phyloP scores from a whole-genome alignment of 2,113 vertebrate genomes.

The Tupaia chinensis region DNA sequence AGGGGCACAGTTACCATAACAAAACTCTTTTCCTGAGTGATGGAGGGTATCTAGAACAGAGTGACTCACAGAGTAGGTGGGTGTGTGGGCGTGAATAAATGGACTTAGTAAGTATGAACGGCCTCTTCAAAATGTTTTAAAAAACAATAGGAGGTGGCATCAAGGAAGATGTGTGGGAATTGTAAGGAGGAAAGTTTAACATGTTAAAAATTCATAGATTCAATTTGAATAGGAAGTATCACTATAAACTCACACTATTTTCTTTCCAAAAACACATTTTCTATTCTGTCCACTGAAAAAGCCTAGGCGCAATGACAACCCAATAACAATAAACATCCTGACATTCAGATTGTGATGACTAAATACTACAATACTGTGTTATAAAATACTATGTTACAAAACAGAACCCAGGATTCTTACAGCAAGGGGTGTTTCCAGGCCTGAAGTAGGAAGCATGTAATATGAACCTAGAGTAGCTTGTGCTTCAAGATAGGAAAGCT shows the following conservation, averaged over 20 bases:
- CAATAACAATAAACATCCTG: neutral
- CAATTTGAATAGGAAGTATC: neutral
- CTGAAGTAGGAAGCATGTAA: neutral
- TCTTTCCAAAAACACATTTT: neutral
- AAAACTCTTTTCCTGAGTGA: neutral
- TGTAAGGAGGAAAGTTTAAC: too few species aligned
- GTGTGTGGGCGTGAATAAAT: neutral
- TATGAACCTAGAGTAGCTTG: neutral
- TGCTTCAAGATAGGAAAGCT: neutral
- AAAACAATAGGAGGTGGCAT: too few species aligned
- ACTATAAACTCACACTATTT: neutral
- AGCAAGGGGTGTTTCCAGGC: neutral
- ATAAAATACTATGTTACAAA: neutral
- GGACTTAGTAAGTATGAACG: neutral
- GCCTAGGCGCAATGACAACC: neutral
- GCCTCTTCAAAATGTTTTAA: neutral
- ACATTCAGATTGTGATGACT: neutral
- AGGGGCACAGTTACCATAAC: too few species aligned
- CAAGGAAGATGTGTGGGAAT: neutral
- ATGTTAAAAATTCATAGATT: neutral
- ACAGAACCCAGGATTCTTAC: neutral
- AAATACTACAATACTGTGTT: neutral
- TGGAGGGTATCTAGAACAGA: neutral
- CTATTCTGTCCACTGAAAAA: neutral
- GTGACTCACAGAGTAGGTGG: neutral